Percentiles rank a stretch among this genome's conserved stretches.
Conservation (phyloP, 2,888 invertebrate species). For the Eupithecia tripunctaria region DNA sequence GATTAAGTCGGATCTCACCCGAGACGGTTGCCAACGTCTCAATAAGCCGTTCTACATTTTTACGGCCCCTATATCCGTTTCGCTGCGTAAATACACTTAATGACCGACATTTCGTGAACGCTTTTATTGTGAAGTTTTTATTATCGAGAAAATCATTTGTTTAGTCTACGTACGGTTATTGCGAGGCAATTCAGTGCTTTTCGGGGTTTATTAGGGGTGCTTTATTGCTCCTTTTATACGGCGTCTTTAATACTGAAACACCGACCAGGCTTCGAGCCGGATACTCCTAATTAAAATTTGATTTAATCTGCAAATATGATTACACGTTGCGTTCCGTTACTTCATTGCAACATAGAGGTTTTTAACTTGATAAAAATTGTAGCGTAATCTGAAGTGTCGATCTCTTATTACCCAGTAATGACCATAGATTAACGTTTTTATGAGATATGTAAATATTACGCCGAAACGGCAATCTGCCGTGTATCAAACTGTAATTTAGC, state of each 20-base stretch:
- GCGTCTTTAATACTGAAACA: conserved; percentile 68
- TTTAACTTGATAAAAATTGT: conserved; percentile 58
- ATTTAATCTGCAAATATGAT: conserved; percentile 76
- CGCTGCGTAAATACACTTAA: conserved; percentile 83
- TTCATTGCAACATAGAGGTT: conserved; percentile 58
- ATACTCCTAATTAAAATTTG: conserved; percentile 75
- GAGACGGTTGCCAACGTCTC: conserved; percentile 79
- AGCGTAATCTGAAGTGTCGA: conserved; percentile 59
- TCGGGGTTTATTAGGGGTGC: conserved; percentile 80
- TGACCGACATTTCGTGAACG: conserved; percentile 82
- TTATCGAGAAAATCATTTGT: conserved; percentile 83
- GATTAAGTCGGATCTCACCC: conserved; percentile 68
- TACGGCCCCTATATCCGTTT: conserved; percentile 81
- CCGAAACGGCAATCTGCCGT: conserved; percentile 44
- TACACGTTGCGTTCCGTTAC: conserved; percentile 63
- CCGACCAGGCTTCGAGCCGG: conserved; percentile 64
- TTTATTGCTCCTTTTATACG: conserved; percentile 77
- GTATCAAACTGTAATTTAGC: conserved; percentile 50
- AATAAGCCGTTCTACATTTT: conserved; percentile 80
- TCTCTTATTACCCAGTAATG: conserved; percentile 64
- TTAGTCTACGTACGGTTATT: conserved; percentile 82
- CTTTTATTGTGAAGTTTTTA: conserved; percentile 84
- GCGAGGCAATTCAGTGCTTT: conserved; percentile 74
- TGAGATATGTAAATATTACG: conserved; percentile 49
- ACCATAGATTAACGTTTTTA: conserved; percentile 56